Conservation (phyloP, 2,888 invertebrate genomes). For the Andrena minutula region DNA sequence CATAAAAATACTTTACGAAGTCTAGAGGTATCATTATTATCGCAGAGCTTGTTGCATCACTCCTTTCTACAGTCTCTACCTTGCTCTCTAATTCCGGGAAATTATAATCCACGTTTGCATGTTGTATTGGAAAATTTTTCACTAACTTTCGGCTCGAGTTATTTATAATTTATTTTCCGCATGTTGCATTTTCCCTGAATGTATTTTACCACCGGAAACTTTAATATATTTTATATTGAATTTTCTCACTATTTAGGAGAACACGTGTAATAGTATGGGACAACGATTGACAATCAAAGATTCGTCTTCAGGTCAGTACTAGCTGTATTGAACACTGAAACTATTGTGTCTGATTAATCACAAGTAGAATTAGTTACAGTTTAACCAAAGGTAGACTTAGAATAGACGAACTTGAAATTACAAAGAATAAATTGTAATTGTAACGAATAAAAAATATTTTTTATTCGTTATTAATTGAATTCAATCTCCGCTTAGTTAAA, state of each 20-base stretch:
- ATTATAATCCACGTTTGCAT: conserved; percentile 15
- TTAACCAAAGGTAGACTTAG: not conserved
- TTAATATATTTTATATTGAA: conserved; percentile 36
- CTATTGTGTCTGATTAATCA: not conserved
- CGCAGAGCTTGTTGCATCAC: not conserved
- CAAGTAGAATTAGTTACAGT: not conserved
- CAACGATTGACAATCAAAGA: conserved; percentile 47
- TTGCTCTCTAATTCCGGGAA: not conserved
- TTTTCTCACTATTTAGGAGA: conserved; percentile 52
- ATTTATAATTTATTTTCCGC: conserved; percentile 14
- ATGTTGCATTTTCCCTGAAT: not conserved
- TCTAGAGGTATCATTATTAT: conserved; percentile 78
- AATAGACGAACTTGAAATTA: too few species aligned
- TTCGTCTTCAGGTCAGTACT: conserved; percentile 60
- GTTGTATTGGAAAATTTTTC: conserved; percentile 16
- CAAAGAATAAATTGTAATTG: too few species aligned
- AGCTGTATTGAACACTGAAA: not conserved
- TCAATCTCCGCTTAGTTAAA: not conserved
- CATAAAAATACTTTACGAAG: conserved; percentile 74
- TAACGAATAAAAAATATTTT: not conserved
- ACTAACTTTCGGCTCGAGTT: not conserved
- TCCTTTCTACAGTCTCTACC: not conserved
- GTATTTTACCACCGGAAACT: not conserved
- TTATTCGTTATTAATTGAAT: not conserved
- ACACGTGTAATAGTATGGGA: conserved; percentile 29